Evolutionary conservation across 2,888 invertebrate genomes (phyloP).

Genomic region (Agriopis leucophaearia): DNA sequence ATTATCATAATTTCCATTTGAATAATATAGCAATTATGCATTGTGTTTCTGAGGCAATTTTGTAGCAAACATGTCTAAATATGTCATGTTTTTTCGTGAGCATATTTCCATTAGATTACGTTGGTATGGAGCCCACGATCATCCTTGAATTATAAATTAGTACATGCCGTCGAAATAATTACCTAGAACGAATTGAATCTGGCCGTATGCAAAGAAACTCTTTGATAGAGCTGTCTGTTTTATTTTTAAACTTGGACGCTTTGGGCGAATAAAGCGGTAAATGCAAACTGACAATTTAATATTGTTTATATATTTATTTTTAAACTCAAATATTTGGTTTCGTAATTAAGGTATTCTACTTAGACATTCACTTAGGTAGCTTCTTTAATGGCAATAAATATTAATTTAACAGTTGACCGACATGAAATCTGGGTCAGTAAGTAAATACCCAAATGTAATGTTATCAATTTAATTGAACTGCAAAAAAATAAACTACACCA

Average conservation of each 20-base stretch:
- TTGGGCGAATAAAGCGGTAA: constrained; percentile 52
- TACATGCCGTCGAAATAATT: constrained; percentile 59
- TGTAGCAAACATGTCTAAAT: constrained; percentile 38
- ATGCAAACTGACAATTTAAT: constrained; percentile 40
- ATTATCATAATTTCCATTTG: constrained; percentile 44
- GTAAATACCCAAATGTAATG: too few relatives aligned
- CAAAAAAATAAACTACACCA: too few relatives aligned
- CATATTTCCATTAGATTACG: constrained; percentile 47
- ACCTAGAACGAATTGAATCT: constrained; percentile 66
- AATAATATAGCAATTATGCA: constrained; percentile 46
- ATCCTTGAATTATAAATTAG: constrained; percentile 62
- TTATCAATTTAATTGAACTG: too few relatives aligned
- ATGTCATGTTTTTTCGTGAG: constrained; percentile 45
- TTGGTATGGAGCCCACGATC: constrained; percentile 43
- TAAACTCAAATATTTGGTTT: too few relatives aligned
- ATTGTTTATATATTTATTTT: not conserved
- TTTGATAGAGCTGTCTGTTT: constrained; percentile 78
- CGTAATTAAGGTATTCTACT: too few relatives aligned
- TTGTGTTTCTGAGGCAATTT: constrained; percentile 51
- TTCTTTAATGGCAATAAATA: too few relatives aligned
- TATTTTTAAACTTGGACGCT: constrained; percentile 51
- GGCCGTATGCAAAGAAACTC: constrained; percentile 65
- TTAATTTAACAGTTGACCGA: too few relatives aligned
- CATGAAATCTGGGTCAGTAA: too few relatives aligned
- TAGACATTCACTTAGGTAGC: too few relatives aligned